Evolutionary conservation across 2,113 vertebrate genomes (phyloP), one percentile per base, ranked within the genome.

Genomic region (Triplophysa rosa): DNA sequence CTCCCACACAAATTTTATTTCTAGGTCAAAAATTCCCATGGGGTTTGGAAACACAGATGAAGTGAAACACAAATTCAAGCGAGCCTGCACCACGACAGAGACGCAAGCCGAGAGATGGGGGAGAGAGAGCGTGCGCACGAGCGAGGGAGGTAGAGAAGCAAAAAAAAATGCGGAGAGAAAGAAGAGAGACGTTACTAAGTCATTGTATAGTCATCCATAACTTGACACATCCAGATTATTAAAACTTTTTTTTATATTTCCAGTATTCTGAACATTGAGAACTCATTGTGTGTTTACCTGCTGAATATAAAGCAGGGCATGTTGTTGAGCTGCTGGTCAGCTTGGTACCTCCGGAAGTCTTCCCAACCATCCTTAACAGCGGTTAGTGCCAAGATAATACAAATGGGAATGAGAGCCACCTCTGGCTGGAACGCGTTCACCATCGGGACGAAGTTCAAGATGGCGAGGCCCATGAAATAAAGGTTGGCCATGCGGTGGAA

Each of bases 311-410:
- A 86, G 82, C 96, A 96, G 1, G 86, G 90, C 62, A 80, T 94
- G 77, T 91, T 92, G 89, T 99, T 99, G 87, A 98, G 91, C 90
- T 93, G 89, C 87, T 87, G 94, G 89, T 98, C 96, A 0, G 93
- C 88, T 78, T 93, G 92, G 85, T 93, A 97, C n/a, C 95, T 90
- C 78, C 93, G 90, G 84, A 96, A 93, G 85, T 99, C 96, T 83
- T 98, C 97, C 95, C 96, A 98, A 67, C 92, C 93, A 14, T 98
- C 96, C 86, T 98, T 99, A 58, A 98, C 71, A 42, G 96, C 96
- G 0, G 96, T 97, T 54, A 97, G 87, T 0, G 88, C 83, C 88
- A 99, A 82, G 70, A 98, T 97, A 78, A 92, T 65, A 83, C 93
- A 94, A 47, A 97, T 87, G 0, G 97, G 97, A 70, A 99, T 94